Conservation (phyloP, 1,140 invertebrate genomes). For the Eumaeus atala region DNA sequence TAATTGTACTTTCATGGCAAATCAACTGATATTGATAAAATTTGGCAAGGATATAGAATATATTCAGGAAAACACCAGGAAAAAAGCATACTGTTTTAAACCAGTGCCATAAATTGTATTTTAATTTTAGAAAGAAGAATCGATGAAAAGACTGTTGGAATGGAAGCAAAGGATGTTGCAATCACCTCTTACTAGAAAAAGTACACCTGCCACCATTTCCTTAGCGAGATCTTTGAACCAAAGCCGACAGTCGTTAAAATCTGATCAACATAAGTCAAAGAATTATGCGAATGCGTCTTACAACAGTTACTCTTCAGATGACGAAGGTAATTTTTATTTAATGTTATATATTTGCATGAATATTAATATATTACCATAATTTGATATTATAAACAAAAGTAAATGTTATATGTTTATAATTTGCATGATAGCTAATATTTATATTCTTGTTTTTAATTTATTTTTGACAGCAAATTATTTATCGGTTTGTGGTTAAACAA, state of each 20-base stretch:
- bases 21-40: too few relatives aligned
- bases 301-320: conserved; percentile 89
- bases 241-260: conserved; percentile 66
- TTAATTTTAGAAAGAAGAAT: conserved; percentile 84
- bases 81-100: not conserved
- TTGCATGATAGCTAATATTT: not conserved
- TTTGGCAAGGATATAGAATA: too few relatives aligned
- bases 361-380: not conserved
- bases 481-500: too few relatives aligned
- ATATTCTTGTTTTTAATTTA: not conserved
- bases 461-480: not conserved
- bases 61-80: too few relatives aligned
- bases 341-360: not conserved
- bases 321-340: conserved; percentile 81
- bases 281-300: conserved; percentile 76
- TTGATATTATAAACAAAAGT: not conserved
- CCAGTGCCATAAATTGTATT: not conserved
- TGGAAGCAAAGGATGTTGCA: conserved; percentile 96
- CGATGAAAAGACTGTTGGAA: conserved; percentile 91
- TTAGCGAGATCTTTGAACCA: conserved; percentile 71
- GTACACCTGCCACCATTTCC: conserved; percentile 74
- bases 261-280: conserved; percentile 64
- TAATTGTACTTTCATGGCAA: too few relatives aligned
- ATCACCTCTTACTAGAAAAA: conserved; percentile 88
- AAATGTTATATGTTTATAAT: not conserved